Conservation (phyloP, 2,888 invertebrate species). For the Ischnura elegans region DNA sequence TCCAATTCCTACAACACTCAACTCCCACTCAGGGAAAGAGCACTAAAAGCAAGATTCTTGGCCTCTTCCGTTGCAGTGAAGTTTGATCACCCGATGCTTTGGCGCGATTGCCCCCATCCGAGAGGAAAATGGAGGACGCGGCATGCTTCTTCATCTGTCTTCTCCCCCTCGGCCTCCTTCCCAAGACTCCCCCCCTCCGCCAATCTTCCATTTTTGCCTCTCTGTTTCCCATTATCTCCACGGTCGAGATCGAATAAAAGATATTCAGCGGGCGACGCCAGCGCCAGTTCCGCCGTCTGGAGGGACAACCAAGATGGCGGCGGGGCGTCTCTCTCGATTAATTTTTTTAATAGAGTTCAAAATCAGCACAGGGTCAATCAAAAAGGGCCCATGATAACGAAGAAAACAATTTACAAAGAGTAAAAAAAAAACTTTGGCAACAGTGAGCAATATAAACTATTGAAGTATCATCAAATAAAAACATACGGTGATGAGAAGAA, state of each 20-base stretch:
- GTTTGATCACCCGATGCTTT: slow-evolving; percentile 16
- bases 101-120: background rate
- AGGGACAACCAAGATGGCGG: background rate
- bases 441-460: no score
- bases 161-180: background rate
- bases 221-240: slow-evolving; percentile 26
- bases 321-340: background rate
- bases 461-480: no score
- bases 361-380: no score
- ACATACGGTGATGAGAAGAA: no score
- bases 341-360: no score
- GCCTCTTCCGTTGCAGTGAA: background rate
- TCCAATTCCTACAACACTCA: background rate
- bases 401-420: no score
- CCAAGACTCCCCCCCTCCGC: background rate
- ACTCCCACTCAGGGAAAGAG: background rate
- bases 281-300: background rate
- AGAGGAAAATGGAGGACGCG: background rate
- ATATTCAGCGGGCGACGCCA: background rate
- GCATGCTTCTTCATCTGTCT: slow-evolving; percentile 3
- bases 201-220: background rate
- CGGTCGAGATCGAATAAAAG: slow-evolving; percentile 2
- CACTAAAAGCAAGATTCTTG: background rate
- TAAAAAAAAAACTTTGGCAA: no score
- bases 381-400: no score